phyloP scores from a whole-genome alignment of 2,113 vertebrate genomes.

The Tricholaema leucomelas region DNA sequence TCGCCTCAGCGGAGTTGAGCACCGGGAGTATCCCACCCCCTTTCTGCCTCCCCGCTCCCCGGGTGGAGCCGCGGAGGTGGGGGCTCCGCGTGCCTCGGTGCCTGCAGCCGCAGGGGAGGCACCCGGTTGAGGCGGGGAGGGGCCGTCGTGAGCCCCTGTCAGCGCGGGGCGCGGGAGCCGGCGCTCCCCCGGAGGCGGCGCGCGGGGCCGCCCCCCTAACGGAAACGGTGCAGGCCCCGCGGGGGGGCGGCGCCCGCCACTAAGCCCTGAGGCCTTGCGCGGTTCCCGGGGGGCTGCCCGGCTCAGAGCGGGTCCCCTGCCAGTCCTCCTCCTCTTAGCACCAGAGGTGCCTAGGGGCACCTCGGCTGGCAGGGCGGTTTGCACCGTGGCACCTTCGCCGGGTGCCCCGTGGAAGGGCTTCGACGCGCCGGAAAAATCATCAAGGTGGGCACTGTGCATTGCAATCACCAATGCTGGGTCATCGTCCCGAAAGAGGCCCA shows the following conservation, averaged over 20 bases:
- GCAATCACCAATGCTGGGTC: not conserved
- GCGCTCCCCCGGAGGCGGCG: not conserved
- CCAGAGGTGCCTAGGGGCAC: not conserved
- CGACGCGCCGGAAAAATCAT: not conserved
- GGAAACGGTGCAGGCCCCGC: not conserved
- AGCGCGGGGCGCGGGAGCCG: not conserved
- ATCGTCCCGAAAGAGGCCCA: not conserved
- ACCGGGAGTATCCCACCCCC: not conserved
- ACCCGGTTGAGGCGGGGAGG: not conserved
- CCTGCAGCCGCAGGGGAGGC: not conserved
- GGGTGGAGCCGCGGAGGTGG: not conserved
- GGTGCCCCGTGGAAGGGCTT: not conserved
- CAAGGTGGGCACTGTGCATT: not conserved
- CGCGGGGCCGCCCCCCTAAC: not conserved
- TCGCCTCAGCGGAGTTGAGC: not conserved
- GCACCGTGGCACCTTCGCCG: not conserved
- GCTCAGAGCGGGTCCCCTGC: not conserved
- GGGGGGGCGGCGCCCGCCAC: not conserved
- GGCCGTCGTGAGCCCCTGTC: not conserved
- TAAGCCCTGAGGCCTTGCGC: not conserved
- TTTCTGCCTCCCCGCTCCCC: not conserved
- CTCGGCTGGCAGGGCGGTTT: not conserved
- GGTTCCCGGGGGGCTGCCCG: not conserved
- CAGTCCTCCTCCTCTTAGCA: not conserved
- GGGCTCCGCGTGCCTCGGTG: not conserved